These are phyloP conservation scores for Morone chrysops DNA, from an alignment of 2,113 vertebrate species.

Conservation along the genomic window DNA sequence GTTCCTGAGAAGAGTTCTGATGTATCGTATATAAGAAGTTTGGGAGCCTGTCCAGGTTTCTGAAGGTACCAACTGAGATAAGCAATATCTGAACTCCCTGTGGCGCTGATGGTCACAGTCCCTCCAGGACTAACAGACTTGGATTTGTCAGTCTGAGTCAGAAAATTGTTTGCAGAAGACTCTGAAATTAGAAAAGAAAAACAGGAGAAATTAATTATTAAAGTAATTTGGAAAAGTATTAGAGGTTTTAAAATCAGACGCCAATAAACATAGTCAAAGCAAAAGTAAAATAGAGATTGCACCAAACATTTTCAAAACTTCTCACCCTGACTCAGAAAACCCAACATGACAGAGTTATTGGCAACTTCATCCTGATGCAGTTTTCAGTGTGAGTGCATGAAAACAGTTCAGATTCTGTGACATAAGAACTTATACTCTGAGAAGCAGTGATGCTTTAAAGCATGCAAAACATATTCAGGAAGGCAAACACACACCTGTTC, in stretches of 20 bases:
- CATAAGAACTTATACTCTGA: slow-evolving; percentile 29
- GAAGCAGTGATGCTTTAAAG: slow-evolving; percentile 8
- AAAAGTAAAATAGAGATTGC: background rate
- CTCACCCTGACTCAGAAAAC: slow-evolving; percentile 44
- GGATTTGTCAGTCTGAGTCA: too few relatives aligned
- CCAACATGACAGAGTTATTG: slow-evolving; percentile 34
- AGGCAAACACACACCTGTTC: slow-evolving; percentile 23
- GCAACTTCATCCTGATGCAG: slow-evolving; percentile 47
- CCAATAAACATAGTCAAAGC: background rate
- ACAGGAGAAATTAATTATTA: too few relatives aligned
- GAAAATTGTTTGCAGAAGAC: too few relatives aligned
- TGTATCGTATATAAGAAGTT: too few relatives aligned
- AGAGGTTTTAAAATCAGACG: background rate
- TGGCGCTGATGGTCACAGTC: too few relatives aligned
- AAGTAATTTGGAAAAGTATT: background rate
- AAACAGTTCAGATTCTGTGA: slow-evolving; percentile 18
- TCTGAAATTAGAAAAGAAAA: too few relatives aligned
- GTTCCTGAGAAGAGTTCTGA: too few relatives aligned
- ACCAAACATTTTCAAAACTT: background rate
- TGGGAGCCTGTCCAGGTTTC: too few relatives aligned
- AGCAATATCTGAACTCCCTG: too few relatives aligned
- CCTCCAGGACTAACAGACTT: too few relatives aligned
- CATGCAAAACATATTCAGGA: slow-evolving; percentile 7
- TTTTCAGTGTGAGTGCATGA: slow-evolving; percentile 14
- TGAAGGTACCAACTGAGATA: too few relatives aligned